A percentile compares a stretch with the other conserved stretches of the same genome.
phyloP scores from a whole-genome alignment of 2,888 invertebrate species.

The Himalopsyche anomala region DNA sequence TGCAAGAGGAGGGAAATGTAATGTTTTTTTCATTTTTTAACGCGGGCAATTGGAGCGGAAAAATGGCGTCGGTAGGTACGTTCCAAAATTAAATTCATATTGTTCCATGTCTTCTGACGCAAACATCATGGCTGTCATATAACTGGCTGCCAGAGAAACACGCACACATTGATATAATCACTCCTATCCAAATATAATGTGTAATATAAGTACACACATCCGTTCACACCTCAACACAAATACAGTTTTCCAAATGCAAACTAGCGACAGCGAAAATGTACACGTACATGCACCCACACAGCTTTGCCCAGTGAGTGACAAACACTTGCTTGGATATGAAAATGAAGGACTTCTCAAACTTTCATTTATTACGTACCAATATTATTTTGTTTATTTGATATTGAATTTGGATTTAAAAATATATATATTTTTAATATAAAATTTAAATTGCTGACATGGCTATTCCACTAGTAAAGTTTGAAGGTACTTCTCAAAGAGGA shows the following conservation, averaged over 20 bases:
- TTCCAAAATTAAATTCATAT: constrained; percentile 54
- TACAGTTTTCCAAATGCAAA: constrained; percentile 22
- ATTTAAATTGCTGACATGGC: too few species aligned
- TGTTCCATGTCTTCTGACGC: constrained; percentile 50
- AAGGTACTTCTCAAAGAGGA: too few species aligned
- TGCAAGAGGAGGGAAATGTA: not conserved
- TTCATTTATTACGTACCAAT: not conserved
- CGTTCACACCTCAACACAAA: constrained; percentile 34
- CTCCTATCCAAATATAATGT: constrained; percentile 34
- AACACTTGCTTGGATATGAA: constrained; percentile 29
- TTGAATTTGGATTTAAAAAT: too few species aligned
- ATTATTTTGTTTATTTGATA: not conserved
- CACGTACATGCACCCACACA: constrained; percentile 35
- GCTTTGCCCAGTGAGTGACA: not conserved
- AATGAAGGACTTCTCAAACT: not conserved
- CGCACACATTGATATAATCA: constrained; percentile 20
- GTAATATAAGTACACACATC: constrained; percentile 27
- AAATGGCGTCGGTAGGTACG: constrained; percentile 51
- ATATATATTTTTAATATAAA: too few species aligned
- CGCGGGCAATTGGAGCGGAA: constrained; percentile 37
- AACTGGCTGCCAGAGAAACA: constrained; percentile 38
- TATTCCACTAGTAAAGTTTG: too few species aligned
- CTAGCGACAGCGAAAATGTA: not conserved
- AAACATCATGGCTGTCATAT: constrained; percentile 51
- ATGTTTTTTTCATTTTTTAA: not conserved